Base-by-base conservation (phyloP, 2,113 vertebrate genomes). In the Chionis minor region DNA sequence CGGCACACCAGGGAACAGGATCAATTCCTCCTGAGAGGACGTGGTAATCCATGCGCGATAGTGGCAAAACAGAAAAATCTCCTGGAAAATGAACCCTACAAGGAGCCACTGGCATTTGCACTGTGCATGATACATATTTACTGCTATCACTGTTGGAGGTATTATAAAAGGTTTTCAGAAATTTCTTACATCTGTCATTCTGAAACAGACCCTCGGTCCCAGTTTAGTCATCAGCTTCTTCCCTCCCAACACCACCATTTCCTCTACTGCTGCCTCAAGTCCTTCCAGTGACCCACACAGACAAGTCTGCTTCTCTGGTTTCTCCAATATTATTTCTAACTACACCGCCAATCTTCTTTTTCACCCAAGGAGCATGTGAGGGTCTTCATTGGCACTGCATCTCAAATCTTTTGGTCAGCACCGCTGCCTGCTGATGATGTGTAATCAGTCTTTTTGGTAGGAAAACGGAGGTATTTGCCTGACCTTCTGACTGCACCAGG, bases 61-160 rank as follows among this genome's bases (percentile, higher is more conserved):
- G 42, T 27, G 12, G 4, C 22, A 71, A 92, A 78, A 15, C 12
- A 66, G n/a, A 74, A 88, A 4, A 42, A 44, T 40, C 14, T 54
- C 10, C 14, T 38, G 26, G 12, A 8, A 70, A 86, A 92, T 30
- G 0, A 83, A 30, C 4, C 3, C 16, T 28, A 0, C 9, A 14
- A 65, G 47, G 8, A 92, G 15, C 19, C 6, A 7, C 14, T 32
- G 62, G 12, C 24, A 66, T 80, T 88, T 65, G 17, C 32, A 56
- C 18, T 28, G 12, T 21, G 15, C 2, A 0, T 19, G 7, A 21
- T 45, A 24, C 8, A 6, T 55, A 14, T 27, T 45, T 78, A 42
- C 42, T 78, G 22, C 27, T 83, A 16, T 33, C 6, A 8, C 10
- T 10, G 12, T 8, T 27, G 6, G 30, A 55, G 44, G 4, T 52